Conservation (phyloP, 2,797 vertebrate genomes). For the Girardinus metallicus region DNA sequence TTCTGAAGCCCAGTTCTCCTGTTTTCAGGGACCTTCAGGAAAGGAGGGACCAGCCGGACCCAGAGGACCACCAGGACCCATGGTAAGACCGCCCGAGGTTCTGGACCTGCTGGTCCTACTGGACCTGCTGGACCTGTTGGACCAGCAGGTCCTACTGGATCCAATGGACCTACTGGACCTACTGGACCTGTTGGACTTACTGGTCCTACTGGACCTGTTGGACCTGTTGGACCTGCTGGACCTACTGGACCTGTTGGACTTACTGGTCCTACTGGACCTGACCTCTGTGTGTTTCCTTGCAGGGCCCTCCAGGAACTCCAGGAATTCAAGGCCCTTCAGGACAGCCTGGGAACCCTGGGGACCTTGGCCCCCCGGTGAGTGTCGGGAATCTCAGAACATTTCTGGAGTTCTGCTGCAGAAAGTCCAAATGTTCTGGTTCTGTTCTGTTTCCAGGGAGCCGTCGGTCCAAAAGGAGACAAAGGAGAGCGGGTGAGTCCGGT, state of each 20-base stretch:
- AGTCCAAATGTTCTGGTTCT: background rate
- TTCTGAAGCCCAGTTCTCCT: slow-evolving; percentile 31
- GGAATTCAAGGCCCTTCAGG: slow-evolving; percentile 87
- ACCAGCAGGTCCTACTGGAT: slow-evolving; percentile 82
- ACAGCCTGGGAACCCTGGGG: slow-evolving; percentile 90
- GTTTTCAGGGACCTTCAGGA: slow-evolving; percentile 89
- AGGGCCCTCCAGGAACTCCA: slow-evolving; percentile 92
- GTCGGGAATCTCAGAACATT: background rate
- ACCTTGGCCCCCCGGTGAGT: slow-evolving; percentile 88
- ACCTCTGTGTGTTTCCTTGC: slow-evolving; percentile 14
- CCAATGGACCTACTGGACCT: too few relatives aligned
- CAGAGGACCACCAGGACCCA: slow-evolving; percentile 89
- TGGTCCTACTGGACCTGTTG: background rate
- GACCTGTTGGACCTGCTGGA: background rate
- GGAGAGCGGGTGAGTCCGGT: slow-evolving; percentile 91
- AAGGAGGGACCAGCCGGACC: slow-evolving; percentile 92
- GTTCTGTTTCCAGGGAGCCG: slow-evolving; percentile 82
- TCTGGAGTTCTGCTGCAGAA: background rate
- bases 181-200: background rate
- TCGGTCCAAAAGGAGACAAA: slow-evolving; percentile 94
- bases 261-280: background rate
- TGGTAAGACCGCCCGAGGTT: slow-evolving; percentile 76
- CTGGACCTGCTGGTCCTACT: background rate
- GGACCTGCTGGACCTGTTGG: slow-evolving; percentile 58
- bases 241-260: background rate